A percentile compares a stretch with the other conserved stretches of the same genome.
Evolutionary conservation across 1,140 invertebrate species (phyloP).

Genomic region (Condylostylus longicornis): DNA sequence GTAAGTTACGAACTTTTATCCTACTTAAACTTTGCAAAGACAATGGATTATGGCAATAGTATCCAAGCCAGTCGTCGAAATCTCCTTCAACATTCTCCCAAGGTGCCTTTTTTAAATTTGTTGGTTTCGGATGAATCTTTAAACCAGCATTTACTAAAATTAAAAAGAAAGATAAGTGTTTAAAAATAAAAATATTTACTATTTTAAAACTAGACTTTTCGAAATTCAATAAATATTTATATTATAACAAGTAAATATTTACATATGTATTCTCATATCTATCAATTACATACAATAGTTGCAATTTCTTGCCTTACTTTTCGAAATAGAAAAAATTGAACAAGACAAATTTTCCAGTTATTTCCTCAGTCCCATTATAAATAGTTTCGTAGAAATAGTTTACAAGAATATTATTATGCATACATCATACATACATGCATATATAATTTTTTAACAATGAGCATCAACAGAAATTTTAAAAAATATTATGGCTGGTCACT

Average conservation of each 20-base stretch:
- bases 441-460: no score
- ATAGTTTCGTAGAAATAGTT: no score
- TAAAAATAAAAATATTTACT: slow-evolving; percentile 1
- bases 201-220: background rate
- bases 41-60: slow-evolving; percentile 10
- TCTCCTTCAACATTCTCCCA: slow-evolving; percentile 7
- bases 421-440: no score
- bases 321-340: background rate
- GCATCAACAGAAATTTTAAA: no score
- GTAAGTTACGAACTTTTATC: slow-evolving; percentile 13
- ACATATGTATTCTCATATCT: background rate
- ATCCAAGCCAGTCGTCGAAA: slow-evolving; percentile 14
- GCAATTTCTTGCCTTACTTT: background rate
- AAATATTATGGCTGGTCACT: no score
- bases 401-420: no score
- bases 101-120: slow-evolving; percentile 2
- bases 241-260: background rate
- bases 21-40: slow-evolving; percentile 18
- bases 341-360: no score
- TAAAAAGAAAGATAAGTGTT: background rate
- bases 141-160: slow-evolving; percentile 19
- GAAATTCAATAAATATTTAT: background rate
- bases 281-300: background rate
- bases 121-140: slow-evolving; percentile 14
- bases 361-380: no score